These are phyloP conservation scores for Drosophila diplacantha DNA, from an alignment of 2,888 invertebrate genomes.

Conservation along the genomic window DNA sequence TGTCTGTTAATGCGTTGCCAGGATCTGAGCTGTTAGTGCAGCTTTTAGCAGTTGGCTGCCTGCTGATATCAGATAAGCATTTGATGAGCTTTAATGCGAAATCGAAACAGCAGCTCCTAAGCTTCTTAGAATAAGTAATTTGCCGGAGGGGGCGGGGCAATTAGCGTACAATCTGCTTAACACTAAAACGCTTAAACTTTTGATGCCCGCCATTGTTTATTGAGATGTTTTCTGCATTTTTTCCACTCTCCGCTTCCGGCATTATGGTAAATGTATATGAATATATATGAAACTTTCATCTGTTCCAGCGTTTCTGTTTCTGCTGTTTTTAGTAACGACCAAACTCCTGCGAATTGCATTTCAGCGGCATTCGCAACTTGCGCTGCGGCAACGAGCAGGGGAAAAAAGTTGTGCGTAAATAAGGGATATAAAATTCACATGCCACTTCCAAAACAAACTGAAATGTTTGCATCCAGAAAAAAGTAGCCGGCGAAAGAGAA, in stretches of 20 bases:
- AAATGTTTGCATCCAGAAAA: constrained; percentile 16
- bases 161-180: constrained; percentile 53
- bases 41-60: constrained; percentile 65
- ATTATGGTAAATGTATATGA: constrained; percentile 21
- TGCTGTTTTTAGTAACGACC: constrained; percentile 9
- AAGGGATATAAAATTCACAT: constrained; percentile 35
- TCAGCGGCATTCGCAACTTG: constrained; percentile 15
- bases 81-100: constrained; percentile 69
- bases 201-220: constrained; percentile 1
- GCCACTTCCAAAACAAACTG: constrained; percentile 14
- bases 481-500: not conserved
- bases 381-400: not conserved
- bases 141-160: constrained; percentile 33
- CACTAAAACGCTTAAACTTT: constrained; percentile 22
- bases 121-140: constrained; percentile 54
- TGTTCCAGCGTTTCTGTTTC: constrained; percentile 1
- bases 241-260: not conserved
- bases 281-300: constrained; percentile 22
- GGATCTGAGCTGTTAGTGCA: constrained; percentile 36
- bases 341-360: constrained; percentile 16
- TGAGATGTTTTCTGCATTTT: not conserved
- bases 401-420: constrained; percentile 38
- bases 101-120: constrained; percentile 48
- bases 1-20: constrained; percentile 37
- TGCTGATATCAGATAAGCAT: constrained; percentile 70